Conservation (phyloP, 2,113 vertebrate species). For the Onychostoma macrolepis region DNA sequence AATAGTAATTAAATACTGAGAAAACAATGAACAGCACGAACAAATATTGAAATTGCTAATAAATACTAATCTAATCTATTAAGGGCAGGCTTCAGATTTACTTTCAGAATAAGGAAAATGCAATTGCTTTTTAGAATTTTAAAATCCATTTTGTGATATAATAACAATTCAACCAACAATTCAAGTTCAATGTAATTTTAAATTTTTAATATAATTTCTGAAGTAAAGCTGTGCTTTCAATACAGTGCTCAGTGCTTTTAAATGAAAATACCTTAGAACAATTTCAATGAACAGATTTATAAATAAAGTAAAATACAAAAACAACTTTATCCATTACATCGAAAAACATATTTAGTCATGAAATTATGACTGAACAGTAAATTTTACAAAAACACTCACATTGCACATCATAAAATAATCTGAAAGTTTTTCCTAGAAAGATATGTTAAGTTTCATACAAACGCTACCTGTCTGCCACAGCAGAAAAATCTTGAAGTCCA, state of each 20-base stretch:
- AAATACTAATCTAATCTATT: neutral
- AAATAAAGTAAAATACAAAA: neutral
- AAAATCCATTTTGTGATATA: neutral
- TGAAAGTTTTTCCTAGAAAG: neutral
- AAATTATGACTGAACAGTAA: neutral
- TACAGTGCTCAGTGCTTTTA: neutral
- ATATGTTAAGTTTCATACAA: conserved; percentile 4
- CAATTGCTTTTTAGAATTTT: neutral
- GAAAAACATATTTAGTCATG: neutral
- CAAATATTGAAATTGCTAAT: neutral
- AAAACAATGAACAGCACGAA: neutral
- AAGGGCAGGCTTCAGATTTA: neutral
- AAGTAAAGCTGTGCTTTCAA: neutral
- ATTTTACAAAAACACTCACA: neutral
- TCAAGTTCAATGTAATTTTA: neutral
- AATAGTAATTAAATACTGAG: neutral
- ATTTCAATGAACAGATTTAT: neutral
- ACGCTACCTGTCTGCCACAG: conserved; percentile 36
- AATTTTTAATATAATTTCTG: neutral
- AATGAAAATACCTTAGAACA: neutral
- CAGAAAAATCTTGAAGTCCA: conserved; percentile 24
- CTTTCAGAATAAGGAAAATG: neutral
- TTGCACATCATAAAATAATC: neutral
- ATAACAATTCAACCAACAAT: neutral
- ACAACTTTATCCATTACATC: too few relatives aligned